Base-by-base conservation (phyloP, 2,113 vertebrate species). In the Rhineura floridana region DNA sequence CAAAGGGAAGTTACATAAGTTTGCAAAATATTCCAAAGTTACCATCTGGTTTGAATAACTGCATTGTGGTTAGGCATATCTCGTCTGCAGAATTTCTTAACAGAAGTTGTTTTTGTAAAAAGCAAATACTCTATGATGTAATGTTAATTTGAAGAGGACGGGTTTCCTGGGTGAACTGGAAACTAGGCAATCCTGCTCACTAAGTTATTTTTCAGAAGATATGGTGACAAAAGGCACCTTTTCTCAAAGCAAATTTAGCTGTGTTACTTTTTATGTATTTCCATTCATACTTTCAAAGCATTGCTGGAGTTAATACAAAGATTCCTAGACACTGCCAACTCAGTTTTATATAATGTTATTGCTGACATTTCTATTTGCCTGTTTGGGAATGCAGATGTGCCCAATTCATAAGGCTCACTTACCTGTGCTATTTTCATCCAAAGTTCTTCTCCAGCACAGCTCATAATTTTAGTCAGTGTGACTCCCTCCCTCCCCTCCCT, bases 21-120 rank as follows among this genome's bases (percentile, higher is more conserved):
- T 50, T 75, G 87, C 73, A 78, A 89, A 90, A 86, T 1, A 73
- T 67, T 84, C 81, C 84, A 89, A 48, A 39, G 75, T 36, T n/a
- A 15, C 79, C 15, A 80, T n/a, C 30, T 86, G 63, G 92, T 39
- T 72, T 82, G 86, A 63, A 39, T 73, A 13, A 28, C 44, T 39
- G 12, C 87, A 46, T 36, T 59, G 85, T 88, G 69, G 36, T 63
- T 87, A 59, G 15, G 46, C 90, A 85, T 88, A 76, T 89, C 44
- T 46, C 7, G 65, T 50, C 46, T 82, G 42, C 28, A 46, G 25
- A 33, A 8, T 81, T 90, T 90, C 89, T 50, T 25, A 28, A 0
- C 8, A 78, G 84, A 72, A 89, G 52, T 55, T 55, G 12, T 0
- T 79, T 92, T 91, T 83, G 52, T 19, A 63, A 83, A 76, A 62